phyloP scores from a whole-genome alignment of 2,888 invertebrate genomes.

The Leptopilina drosophilae region DNA sequence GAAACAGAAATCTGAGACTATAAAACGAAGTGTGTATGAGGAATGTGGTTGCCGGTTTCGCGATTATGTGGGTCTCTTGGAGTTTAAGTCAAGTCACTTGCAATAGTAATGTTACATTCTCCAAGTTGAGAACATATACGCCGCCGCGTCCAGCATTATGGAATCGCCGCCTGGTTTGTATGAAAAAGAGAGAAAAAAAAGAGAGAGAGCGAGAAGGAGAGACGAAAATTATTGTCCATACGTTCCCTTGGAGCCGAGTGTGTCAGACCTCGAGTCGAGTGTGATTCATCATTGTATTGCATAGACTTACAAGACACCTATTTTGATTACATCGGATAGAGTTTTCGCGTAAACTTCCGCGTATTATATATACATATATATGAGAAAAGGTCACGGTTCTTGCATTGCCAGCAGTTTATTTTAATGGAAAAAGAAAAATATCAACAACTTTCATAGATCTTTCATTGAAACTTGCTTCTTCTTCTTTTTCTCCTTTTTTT shows the following conservation, averaged over 20 bases:
- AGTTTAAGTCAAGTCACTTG: slow-evolving; percentile 45
- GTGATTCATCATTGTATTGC: slow-evolving; percentile 14
- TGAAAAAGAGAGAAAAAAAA: no score
- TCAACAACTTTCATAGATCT: no score
- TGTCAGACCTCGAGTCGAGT: neutral
- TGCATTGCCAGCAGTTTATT: no score
- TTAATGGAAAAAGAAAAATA: no score
- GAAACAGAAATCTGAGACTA: slow-evolving; percentile 11
- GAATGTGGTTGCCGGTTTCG: slow-evolving; percentile 72
- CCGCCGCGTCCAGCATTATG: slow-evolving; percentile 46
- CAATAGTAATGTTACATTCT: slow-evolving; percentile 60
- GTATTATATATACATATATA: neutral
- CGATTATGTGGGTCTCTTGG: slow-evolving; percentile 70
- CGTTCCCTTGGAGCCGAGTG: neutral
- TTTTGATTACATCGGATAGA: slow-evolving; percentile 9
- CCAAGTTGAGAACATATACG: slow-evolving; percentile 69
- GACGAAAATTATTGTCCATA: slow-evolving; percentile 6
- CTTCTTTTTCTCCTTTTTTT: no score
- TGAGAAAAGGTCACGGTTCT: no score
- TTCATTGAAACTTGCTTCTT: no score
- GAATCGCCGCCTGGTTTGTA: neutral
- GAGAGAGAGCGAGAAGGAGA: neutral
- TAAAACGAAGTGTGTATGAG: slow-evolving; percentile 59
- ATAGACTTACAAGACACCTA: slow-evolving; percentile 10
- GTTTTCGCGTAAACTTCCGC: slow-evolving; percentile 28